These are phyloP conservation scores for Pelusios castaneus DNA, from an alignment of 2,113 vertebrate species.

Conservation along the genomic window DNA sequence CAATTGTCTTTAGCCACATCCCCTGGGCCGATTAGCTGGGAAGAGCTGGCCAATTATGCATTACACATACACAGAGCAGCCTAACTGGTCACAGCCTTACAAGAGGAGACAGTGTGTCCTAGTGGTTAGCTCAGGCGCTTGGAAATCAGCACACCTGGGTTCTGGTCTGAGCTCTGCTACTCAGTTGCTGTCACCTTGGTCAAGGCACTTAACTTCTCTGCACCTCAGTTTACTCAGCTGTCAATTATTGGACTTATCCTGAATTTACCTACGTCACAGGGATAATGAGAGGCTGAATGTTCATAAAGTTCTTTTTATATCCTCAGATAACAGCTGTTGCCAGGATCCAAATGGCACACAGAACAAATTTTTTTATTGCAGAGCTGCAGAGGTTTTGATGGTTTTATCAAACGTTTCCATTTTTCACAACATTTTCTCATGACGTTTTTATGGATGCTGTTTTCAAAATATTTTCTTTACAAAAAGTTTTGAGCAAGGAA, in stretches of 20 bases:
- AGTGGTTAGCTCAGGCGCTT: background rate
- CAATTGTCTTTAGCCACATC: background rate
- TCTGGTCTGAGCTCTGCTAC: background rate
- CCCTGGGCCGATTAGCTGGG: background rate
- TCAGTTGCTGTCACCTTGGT: background rate
- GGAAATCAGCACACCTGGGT: background rate
- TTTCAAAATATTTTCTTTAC: background rate
- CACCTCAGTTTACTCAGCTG: background rate
- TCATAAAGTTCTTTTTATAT: background rate
- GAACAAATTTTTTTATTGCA: background rate
- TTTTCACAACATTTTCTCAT: background rate
- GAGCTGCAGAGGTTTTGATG: background rate
- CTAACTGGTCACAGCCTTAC: background rate
- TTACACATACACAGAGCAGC: background rate
- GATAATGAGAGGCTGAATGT: background rate
- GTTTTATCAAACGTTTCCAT: background rate
- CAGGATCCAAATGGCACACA: background rate
- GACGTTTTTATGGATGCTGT: background rate
- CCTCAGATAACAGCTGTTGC: background rate
- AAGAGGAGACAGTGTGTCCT: background rate
- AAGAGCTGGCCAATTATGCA: background rate
- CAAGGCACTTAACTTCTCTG: background rate
- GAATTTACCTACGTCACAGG: background rate
- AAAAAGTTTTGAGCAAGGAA: background rate
- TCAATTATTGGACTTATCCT: background rate